Evolutionary conservation across 2,888 invertebrate genomes (phyloP).

Genomic region (Plutella xylostella): DNA sequence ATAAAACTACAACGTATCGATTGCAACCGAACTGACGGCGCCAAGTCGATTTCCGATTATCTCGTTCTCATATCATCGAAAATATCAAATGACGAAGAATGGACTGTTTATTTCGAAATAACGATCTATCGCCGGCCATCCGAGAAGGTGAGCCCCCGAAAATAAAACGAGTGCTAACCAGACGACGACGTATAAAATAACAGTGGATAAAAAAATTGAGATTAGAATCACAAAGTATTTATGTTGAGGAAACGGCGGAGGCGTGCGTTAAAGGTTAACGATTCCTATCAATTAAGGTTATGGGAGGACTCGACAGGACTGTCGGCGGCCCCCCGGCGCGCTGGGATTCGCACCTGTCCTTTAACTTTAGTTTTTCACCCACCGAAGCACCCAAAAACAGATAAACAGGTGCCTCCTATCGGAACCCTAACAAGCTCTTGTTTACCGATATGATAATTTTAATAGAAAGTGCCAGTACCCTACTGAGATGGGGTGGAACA

Average conservation of each 20-base stretch:
- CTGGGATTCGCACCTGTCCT: slow-evolving; percentile 60
- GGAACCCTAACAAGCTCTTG: slow-evolving; percentile 21
- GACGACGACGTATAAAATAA: slow-evolving; percentile 49
- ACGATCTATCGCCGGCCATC: slow-evolving; percentile 49
- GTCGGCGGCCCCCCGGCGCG: slow-evolving; percentile 53
- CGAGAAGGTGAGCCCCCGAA: slow-evolving; percentile 50
- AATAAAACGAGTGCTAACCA: slow-evolving; percentile 53
- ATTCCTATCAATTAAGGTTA: slow-evolving; percentile 70
- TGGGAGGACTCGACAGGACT: slow-evolving; percentile 50
- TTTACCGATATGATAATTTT: slow-evolving; percentile 60
- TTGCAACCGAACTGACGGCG: no score
- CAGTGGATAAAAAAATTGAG: slow-evolving; percentile 48
- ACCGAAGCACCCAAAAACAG: slow-evolving; percentile 35
- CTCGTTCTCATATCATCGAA: slow-evolving; percentile 42
- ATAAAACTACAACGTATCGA: no score
- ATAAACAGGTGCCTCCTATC: slow-evolving; percentile 6
- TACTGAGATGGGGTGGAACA: slow-evolving; percentile 61
- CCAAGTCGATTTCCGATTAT: slow-evolving; percentile 43
- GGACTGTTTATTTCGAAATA: slow-evolving; percentile 65
- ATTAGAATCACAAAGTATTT: slow-evolving; percentile 62
- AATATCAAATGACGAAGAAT: slow-evolving; percentile 66
- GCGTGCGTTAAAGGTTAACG: slow-evolving; percentile 64
- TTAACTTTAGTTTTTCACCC: slow-evolving; percentile 50
- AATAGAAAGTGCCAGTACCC: slow-evolving; percentile 59
- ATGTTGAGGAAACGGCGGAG: slow-evolving; percentile 57